These are phyloP conservation scores for Andrena minutula DNA, from an alignment of 2,888 invertebrate genomes.

Conservation along the genomic window DNA sequence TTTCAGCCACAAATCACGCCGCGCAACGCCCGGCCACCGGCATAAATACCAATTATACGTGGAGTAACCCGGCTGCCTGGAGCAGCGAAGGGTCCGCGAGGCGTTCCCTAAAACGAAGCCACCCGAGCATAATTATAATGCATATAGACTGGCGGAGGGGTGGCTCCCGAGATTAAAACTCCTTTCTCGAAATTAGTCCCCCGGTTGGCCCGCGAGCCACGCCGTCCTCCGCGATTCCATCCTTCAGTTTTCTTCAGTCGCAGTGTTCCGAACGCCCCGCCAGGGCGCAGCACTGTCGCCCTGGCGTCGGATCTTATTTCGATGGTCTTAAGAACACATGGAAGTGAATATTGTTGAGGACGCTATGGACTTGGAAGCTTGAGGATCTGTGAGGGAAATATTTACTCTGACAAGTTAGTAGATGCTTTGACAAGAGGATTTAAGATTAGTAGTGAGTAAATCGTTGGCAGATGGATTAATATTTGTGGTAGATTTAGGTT, in stretches of 20 bases:
- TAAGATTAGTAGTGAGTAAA: too few relatives aligned
- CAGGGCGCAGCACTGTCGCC: not conserved
- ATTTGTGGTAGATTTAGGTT: too few relatives aligned
- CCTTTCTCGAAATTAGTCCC: conserved; percentile 65
- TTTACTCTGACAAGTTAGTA: too few relatives aligned
- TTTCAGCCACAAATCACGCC: conserved; percentile 78
- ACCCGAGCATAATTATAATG: conserved; percentile 75
- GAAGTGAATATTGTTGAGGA: too few relatives aligned
- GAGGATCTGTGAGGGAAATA: too few relatives aligned
- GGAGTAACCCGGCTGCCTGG: conserved; percentile 64
- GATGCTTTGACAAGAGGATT: too few relatives aligned
- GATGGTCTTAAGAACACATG: not conserved
- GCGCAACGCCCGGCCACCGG: conserved; percentile 65
- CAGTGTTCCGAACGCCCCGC: not conserved
- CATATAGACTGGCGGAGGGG: conserved; percentile 63
- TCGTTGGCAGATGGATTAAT: too few relatives aligned
- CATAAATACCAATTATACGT: conserved; percentile 80
- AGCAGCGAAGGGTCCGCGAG: conserved; percentile 69
- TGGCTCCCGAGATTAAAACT: conserved; percentile 69
- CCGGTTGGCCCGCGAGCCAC: not conserved
- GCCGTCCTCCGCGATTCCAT: conserved; percentile 3
- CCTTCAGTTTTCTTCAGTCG: conserved; percentile 1
- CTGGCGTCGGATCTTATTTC: conserved; percentile 9
- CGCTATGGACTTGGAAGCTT: too few relatives aligned
- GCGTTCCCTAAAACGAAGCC: conserved; percentile 66